Percentiles rank a stretch among this genome's conserved stretches.
Conservation (phyloP, 1,140 invertebrate genomes). For the Drosophila miranda region DNA sequence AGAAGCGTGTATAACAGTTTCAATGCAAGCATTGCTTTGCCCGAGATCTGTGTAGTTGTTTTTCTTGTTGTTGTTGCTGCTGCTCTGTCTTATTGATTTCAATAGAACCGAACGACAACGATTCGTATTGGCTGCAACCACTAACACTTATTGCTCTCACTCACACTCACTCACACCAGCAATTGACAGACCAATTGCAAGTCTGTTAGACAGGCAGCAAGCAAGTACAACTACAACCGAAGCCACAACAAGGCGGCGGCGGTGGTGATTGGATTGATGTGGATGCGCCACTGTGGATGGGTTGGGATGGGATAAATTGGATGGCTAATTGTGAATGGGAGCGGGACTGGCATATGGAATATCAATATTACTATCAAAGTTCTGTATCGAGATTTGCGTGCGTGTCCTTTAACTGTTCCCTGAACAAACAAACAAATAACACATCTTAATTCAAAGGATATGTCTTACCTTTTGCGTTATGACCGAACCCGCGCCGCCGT, state of each 20-base stretch:
- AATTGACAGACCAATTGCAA: conserved; percentile 75
- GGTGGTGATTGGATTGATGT: conserved; percentile 36
- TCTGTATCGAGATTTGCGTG: conserved; percentile 47
- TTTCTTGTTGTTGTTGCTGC: conserved; percentile 15
- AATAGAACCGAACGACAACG: conserved; percentile 65
- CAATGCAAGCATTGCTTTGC: conserved; percentile 52
- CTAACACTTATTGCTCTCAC: conserved; percentile 74
- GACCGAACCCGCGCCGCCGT: conserved; percentile 55
- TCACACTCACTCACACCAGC: conserved; percentile 70
- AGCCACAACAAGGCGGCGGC: conserved; percentile 23
- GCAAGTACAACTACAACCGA: conserved; percentile 14
- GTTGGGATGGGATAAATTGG: conserved; percentile 8
- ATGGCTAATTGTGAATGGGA: conserved; percentile 51
- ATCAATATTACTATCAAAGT: conserved; percentile 7
- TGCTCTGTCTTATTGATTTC: conserved; percentile 62
- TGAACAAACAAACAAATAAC: conserved; percentile 11
- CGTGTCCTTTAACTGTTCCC: conserved; percentile 70
- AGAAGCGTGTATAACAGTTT: conserved; percentile 67
- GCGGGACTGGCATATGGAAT: conserved; percentile 18
- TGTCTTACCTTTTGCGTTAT: conserved; percentile 77
- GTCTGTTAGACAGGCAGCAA: conserved; percentile 63
- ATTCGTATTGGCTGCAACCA: conserved; percentile 80
- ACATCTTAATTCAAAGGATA: no score
- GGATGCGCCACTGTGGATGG: conserved; percentile 55
- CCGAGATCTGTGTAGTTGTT: conserved; percentile 19